phyloP scores from a whole-genome alignment of 2,797 vertebrate genomes.

The Odontamblyopus rebecca region DNA sequence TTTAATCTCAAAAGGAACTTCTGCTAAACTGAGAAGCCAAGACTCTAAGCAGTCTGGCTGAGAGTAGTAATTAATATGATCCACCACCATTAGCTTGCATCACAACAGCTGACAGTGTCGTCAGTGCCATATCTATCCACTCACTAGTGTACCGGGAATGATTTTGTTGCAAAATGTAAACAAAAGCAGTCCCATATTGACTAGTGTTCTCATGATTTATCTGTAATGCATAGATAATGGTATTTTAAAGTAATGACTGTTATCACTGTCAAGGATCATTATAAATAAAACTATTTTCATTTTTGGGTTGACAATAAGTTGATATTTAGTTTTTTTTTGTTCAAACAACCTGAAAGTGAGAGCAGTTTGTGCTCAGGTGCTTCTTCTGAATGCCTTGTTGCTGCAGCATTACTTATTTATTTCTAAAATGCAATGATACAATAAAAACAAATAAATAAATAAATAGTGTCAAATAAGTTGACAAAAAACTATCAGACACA shows the following conservation, averaged over 20 bases:
- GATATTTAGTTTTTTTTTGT: too few relatives aligned
- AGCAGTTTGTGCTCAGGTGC: neutral
- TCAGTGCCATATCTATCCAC: neutral
- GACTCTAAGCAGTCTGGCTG: slow-evolving; percentile 11
- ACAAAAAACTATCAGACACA: neutral
- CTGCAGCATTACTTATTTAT: too few relatives aligned
- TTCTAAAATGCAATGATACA: too few relatives aligned
- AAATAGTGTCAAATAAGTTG: neutral
- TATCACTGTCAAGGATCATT: neutral
- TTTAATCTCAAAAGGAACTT: neutral
- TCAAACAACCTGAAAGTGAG: neutral
- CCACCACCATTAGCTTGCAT: neutral
- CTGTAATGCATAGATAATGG: neutral
- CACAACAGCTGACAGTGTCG: neutral
- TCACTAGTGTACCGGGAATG: neutral
- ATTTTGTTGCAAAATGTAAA: neutral
- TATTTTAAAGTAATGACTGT: too few relatives aligned
- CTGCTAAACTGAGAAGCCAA: slow-evolving; percentile 4
- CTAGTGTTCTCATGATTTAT: neutral
- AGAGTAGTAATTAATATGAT: slow-evolving; percentile 6
- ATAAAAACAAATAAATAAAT: too few relatives aligned
- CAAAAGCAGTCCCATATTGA: neutral
- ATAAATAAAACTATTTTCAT: neutral
- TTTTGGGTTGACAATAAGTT: neutral
- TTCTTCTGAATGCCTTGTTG: too few relatives aligned